Evolutionary conservation across 2,797 vertebrate genomes (phyloP), one percentile per base, ranked within the genome.

Genomic region (Eidolon dupreanum): DNA sequence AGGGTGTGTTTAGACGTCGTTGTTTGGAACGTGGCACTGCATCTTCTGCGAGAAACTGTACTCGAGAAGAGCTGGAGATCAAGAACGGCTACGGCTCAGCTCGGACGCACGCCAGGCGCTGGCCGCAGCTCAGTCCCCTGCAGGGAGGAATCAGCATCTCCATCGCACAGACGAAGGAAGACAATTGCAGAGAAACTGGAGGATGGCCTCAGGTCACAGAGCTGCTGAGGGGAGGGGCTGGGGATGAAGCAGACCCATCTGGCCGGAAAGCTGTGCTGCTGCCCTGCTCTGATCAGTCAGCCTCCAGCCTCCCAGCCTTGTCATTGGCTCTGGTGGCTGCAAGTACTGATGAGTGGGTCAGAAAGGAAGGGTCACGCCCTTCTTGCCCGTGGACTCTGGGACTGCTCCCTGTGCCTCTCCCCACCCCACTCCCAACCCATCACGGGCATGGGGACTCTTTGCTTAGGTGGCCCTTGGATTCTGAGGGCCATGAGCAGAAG

Each of bases 1-100:
- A 51, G 20, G n/a, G 0, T 2, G 22, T 49, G 20, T 38, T 24
- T 36, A 1, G 11, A 57, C 41, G 24, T 6, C 46, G 46, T 4
- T 33, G 41, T 33, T 79, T 46, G 61, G 90, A 28, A 17, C 49
- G 26, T 31, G 46, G 20, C 13, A 2, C 0, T 7, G 28, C 26
- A n/a, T 24, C 65, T 49, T 61, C 84, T 41, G 31, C 22, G 59
- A 71, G 82, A 43, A 20, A 73, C 2, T 28, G 33, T 33, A 33
- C 33, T 38, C 53, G 12, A 13, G 46, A 57, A 5, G 24, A 5
- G 8, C 8, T 6, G 1, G 10, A 26, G 61, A 22, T 26, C 15
- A 3, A 8, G 9, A 1, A 10, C 28, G 5, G 5, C 2, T 16
- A 5, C 0, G 2, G 46, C 36, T 15, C 8, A 10, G n/a, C 22